A percentile compares a stretch with the other conserved stretches of the same genome.
Evolutionary conservation across 2,888 invertebrate genomes (phyloP).

Genomic region (Polylopha cassiicola): DNA sequence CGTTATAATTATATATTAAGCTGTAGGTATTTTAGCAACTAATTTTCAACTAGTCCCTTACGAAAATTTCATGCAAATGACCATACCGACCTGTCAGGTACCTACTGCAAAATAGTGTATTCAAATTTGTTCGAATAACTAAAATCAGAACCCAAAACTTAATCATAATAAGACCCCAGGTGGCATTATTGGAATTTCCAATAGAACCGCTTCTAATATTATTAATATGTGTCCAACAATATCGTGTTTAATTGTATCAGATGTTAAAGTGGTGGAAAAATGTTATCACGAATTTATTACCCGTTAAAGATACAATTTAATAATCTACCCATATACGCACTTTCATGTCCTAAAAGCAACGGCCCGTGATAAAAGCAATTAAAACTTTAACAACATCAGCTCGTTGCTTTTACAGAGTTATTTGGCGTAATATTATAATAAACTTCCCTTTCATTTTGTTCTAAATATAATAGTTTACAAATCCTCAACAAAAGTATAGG

Average conservation of each 20-base stretch:
- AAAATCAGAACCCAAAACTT: slow-evolving; percentile 22
- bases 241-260: slow-evolving; percentile 14
- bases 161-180: slow-evolving; percentile 22
- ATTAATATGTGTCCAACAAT: slow-evolving; percentile 14
- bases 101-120: slow-evolving; percentile 21
- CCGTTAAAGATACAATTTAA: slow-evolving; percentile 56
- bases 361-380: slow-evolving; percentile 68
- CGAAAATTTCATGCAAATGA: slow-evolving; percentile 19
- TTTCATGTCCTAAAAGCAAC: slow-evolving; percentile 58
- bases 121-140: slow-evolving; percentile 23
- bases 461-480: background rate
- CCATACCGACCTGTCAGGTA: slow-evolving; percentile 18
- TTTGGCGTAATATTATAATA: slow-evolving; percentile 8
- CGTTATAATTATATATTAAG: too few relatives aligned
- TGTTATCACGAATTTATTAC: slow-evolving; percentile 36
- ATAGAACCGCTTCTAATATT: slow-evolving; percentile 15
- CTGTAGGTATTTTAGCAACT: slow-evolving; percentile 7
- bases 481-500: background rate
- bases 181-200: slow-evolving; percentile 14
- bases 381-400: slow-evolving; percentile 66
- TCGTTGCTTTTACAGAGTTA: slow-evolving; percentile 29
- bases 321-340: slow-evolving; percentile 56
- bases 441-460: slow-evolving; percentile 1
- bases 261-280: slow-evolving; percentile 30
- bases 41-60: slow-evolving; percentile 6